Evolutionary conservation across 2,888 invertebrate genomes (phyloP).

Genomic region (Scaptodrosophila latifasciaeformis): DNA sequence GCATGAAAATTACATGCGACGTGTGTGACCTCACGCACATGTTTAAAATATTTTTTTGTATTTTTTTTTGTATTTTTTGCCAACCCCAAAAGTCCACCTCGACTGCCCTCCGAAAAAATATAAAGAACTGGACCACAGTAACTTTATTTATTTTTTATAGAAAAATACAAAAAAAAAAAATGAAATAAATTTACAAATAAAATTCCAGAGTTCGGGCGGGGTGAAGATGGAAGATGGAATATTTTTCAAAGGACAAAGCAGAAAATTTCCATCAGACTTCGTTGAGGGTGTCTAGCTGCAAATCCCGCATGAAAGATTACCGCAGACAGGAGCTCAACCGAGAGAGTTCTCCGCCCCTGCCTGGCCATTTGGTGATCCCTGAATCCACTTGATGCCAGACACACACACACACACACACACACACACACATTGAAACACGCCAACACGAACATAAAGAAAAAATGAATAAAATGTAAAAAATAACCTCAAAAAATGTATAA

Average conservation of each 20-base stretch:
- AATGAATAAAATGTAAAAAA: conserved; percentile 62
- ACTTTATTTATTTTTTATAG: conserved; percentile 40
- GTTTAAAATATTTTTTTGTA: conserved; percentile 53
- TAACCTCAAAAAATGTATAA: conserved; percentile 56
- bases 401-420: conserved; percentile 22
- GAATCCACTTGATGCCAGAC: conserved; percentile 45
- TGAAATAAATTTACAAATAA: conserved; percentile 63
- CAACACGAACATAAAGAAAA: too few species aligned
- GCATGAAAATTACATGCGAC: conserved; percentile 42
- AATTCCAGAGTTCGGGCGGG: conserved; percentile 38
- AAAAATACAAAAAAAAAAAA: conserved; percentile 42
- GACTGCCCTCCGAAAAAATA: conserved; percentile 8
- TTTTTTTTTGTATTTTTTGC: too few species aligned
- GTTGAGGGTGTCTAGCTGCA: conserved; percentile 64
- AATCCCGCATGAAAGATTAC: conserved; percentile 73
- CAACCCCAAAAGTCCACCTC: conserved; percentile 3
- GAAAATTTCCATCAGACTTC: conserved; percentile 33
- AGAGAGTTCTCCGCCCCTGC: too few species aligned
- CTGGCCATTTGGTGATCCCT: conserved; percentile 7
- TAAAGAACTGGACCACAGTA: conserved; percentile 34
- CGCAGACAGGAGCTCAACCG: conserved; percentile 44
- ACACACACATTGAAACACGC: too few species aligned
- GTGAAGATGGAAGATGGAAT: conserved; percentile 25
- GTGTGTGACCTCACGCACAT: conserved; percentile 62
- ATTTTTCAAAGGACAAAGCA: conserved; percentile 21